Conservation (phyloP, 2,888 invertebrate species). For the Euclidia mi region DNA sequence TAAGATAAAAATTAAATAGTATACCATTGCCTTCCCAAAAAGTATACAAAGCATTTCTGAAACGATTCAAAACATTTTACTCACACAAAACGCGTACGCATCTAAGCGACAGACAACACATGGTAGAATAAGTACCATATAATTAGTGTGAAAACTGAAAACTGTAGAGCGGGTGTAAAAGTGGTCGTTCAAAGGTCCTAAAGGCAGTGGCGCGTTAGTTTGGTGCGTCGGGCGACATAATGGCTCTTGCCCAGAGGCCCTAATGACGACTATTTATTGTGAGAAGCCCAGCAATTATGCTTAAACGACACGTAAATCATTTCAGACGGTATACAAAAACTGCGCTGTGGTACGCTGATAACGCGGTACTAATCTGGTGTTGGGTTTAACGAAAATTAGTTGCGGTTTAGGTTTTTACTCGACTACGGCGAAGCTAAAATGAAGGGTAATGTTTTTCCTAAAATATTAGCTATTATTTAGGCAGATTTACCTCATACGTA, state of each 20-base stretch:
- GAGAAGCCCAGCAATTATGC: slow-evolving; percentile 54
- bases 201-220: slow-evolving; percentile 50
- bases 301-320: slow-evolving; percentile 18
- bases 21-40: too few relatives aligned
- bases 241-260: slow-evolving; percentile 59
- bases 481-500: too few relatives aligned
- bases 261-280: slow-evolving; percentile 78
- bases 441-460: too few relatives aligned
- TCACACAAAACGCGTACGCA: background rate
- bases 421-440: too few relatives aligned
- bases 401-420: too few relatives aligned
- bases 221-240: slow-evolving; percentile 58
- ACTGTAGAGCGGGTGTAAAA: slow-evolving; percentile 61
- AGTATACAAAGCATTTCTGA: too few relatives aligned
- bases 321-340: background rate
- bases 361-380: background rate
- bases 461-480: too few relatives aligned
- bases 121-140: slow-evolving; percentile 56
- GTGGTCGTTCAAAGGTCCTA: slow-evolving; percentile 59
- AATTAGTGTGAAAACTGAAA: slow-evolving; percentile 78
- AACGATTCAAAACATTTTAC: too few relatives aligned
- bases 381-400: too few relatives aligned
- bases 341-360: background rate
- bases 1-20: too few relatives aligned
- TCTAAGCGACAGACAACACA: slow-evolving; percentile 28